These are phyloP conservation scores for Dryoscopus gambensis DNA, from an alignment of 2,113 vertebrate genomes.

Conservation along the genomic window DNA sequence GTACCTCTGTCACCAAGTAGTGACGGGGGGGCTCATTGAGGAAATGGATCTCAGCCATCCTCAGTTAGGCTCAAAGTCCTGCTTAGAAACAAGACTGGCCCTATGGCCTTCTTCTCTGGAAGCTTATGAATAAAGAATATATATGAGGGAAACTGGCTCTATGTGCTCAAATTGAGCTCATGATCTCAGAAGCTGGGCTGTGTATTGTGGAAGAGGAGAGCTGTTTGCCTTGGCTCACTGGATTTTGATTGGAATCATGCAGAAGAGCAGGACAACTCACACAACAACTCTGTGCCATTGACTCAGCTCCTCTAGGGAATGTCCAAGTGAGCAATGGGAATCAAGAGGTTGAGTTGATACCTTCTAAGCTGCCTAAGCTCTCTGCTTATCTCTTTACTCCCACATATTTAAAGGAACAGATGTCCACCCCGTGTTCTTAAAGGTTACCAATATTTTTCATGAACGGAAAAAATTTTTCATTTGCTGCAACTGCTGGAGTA, in stretches of 20 bases:
- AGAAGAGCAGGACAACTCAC: neutral
- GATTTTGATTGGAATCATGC: neutral
- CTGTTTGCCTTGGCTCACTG: neutral
- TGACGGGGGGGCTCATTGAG: neutral
- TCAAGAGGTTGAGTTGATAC: neutral
- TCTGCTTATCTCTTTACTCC: neutral
- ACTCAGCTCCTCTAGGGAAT: neutral
- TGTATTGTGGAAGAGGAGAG: neutral
- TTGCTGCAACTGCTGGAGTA: neutral
- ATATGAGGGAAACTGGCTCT: neutral
- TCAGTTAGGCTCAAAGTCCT: neutral
- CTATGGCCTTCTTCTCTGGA: neutral
- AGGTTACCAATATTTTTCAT: neutral
- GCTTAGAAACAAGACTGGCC: neutral
- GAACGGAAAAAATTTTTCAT: neutral
- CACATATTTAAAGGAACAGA: neutral
- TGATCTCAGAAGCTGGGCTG: neutral
- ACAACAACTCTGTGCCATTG: neutral
- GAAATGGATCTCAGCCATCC: neutral
- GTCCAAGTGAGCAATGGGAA: neutral
- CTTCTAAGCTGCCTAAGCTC: neutral
- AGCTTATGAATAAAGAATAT: neutral
- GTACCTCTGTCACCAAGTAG: neutral
- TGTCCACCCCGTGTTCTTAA: neutral
- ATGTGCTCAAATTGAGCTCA: accelerated